A percentile compares a stretch with the other conserved stretches of the same genome.
Conservation (phyloP, 2,888 invertebrate genomes). For the Macrosoma leucophasiata region DNA sequence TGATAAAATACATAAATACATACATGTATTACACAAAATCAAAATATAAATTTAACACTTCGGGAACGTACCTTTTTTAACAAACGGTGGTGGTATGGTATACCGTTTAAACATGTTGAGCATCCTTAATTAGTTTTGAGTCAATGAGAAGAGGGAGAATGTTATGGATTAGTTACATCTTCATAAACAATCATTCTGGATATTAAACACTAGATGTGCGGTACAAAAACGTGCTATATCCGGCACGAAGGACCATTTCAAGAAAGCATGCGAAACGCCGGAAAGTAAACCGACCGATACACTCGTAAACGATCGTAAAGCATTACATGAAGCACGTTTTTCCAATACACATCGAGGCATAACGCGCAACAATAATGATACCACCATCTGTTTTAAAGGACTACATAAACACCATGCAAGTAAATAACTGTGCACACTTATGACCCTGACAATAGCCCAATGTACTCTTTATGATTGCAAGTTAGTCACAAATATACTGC, state of each 20-base stretch:
- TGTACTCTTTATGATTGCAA: slow-evolving; percentile 26
- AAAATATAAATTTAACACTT: slow-evolving; percentile 57
- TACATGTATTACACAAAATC: slow-evolving; percentile 63
- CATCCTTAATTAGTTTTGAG: slow-evolving; percentile 75
- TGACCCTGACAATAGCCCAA: slow-evolving; percentile 43
- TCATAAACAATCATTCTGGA: slow-evolving; percentile 48
- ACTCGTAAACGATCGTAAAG: no score
- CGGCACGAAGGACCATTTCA: slow-evolving; percentile 22
- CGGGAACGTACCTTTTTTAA: slow-evolving; percentile 69
- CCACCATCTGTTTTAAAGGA: slow-evolving; percentile 60
- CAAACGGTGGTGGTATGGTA: slow-evolving; percentile 70
- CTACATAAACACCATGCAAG: slow-evolving; percentile 65
- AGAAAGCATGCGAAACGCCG: neutral
- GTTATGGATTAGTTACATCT: slow-evolving; percentile 74
- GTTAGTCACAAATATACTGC: slow-evolving; percentile 55
- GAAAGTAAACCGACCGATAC: neutral
- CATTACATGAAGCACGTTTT: slow-evolving; percentile 42
- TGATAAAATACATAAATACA: slow-evolving; percentile 50
- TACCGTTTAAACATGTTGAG: slow-evolving; percentile 71
- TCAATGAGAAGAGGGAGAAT: slow-evolving; percentile 74
- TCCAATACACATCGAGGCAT: slow-evolving; percentile 40
- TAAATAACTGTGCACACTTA: slow-evolving; percentile 49
- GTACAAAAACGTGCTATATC: slow-evolving; percentile 43
- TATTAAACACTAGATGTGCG: slow-evolving; percentile 38
- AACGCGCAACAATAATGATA: slow-evolving; percentile 43